Percentiles rank a stretch among this genome's conserved stretches.
Conservation (phyloP, 2,113 vertebrate genomes). For the Salvelinus alpinus region DNA sequence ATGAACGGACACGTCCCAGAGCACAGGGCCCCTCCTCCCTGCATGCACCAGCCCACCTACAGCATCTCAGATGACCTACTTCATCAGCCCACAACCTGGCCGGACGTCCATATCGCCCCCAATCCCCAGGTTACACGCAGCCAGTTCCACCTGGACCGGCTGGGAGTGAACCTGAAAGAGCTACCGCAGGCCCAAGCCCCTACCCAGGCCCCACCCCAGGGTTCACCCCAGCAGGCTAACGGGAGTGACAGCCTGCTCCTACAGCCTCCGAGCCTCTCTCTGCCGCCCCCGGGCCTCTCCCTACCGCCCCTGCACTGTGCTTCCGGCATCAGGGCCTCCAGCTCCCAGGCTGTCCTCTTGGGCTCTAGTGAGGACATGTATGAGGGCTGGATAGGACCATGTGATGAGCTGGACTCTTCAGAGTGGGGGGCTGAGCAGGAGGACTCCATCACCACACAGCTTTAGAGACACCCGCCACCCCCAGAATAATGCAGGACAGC, state of each 20-base stretch:
- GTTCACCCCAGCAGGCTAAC: conserved; percentile 41
- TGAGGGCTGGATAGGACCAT: conserved; percentile 82
- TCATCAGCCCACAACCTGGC: conserved; percentile 80
- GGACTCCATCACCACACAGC: conserved; percentile 84
- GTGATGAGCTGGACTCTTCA: conserved; percentile 80
- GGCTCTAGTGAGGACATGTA: conserved; percentile 85
- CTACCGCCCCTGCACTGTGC: conserved; percentile 80
- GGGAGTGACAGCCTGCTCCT: conserved; percentile 73
- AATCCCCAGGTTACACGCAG: conserved; percentile 77
- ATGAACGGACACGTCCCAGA: conserved; percentile 82
- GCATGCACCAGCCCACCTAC: conserved; percentile 73
- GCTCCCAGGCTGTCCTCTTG: conserved; percentile 77
- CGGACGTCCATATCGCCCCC: conserved; percentile 59
- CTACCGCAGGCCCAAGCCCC: conserved; percentile 9
- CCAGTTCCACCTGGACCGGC: conserved; percentile 82
- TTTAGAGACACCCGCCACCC: conserved; percentile 61
- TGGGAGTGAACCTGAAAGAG: conserved; percentile 62
- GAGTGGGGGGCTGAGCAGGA: conserved; percentile 85
- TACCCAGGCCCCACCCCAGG: neutral
- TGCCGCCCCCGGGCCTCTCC: conserved; percentile 55
- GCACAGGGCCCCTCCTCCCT: neutral
- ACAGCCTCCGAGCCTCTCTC: conserved; percentile 70
- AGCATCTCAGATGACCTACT: conserved; percentile 82
- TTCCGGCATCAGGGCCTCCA: conserved; percentile 84
- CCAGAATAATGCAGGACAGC: conserved; percentile 9